phyloP scores from a whole-genome alignment of 53 echinoderm and acorn worm genomes.

The Apostichopus leukothele region DNA sequence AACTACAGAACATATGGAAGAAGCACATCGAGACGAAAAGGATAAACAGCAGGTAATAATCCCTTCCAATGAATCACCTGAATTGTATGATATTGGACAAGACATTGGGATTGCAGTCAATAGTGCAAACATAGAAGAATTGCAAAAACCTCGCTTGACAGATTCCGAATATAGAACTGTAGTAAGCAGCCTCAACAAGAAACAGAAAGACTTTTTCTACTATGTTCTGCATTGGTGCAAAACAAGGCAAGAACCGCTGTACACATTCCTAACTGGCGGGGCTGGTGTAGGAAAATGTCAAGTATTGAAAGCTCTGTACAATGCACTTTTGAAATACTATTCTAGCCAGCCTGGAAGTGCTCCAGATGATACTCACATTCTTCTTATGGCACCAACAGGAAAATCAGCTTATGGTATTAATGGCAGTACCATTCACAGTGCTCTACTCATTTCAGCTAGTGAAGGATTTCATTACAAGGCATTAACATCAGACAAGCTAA shows the following conservation, averaged over 20 bases:
- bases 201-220: constrained; percentile 55
- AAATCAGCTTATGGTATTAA: constrained; percentile 60
- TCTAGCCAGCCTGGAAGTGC: constrained; percentile 25
- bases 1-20: constrained; percentile 38
- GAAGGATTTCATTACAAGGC: constrained; percentile 54
- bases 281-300: constrained; percentile 64
- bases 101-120: constrained; percentile 52
- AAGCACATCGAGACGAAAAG: too few relatives aligned
- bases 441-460: constrained; percentile 51
- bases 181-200: constrained; percentile 51
- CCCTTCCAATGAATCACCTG: not conserved
- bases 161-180: constrained; percentile 51
- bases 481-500: constrained; percentile 31
- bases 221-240: constrained; percentile 53
- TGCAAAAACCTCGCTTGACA: constrained; percentile 35
- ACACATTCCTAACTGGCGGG: constrained; percentile 55
- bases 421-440: constrained; percentile 49
- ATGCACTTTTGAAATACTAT: constrained; percentile 31
- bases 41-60: constrained; percentile 1
- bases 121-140: constrained; percentile 32
- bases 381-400: constrained; percentile 61
- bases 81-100: constrained; percentile 55
- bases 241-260: constrained; percentile 47
- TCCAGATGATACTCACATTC: constrained; percentile 44
- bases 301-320: constrained; percentile 53